Evolutionary conservation across 2,113 vertebrate species (phyloP).

Genomic region (Prochilodus magdalenae): DNA sequence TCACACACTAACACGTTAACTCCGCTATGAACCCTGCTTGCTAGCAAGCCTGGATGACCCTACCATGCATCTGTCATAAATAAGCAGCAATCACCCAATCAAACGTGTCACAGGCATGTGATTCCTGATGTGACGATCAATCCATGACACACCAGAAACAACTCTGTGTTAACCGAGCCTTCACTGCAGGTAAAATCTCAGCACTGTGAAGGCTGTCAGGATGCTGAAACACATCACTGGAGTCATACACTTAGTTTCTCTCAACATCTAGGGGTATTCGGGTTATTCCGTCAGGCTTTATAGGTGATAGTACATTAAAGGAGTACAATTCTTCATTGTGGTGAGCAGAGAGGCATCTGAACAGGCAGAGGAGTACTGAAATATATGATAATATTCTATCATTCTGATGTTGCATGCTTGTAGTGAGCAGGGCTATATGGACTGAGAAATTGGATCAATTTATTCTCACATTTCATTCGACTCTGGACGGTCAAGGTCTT

Average conservation of each 20-base stretch:
- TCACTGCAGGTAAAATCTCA: slow-evolving; percentile 24
- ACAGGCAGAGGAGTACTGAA: not conserved
- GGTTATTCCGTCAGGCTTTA: not conserved
- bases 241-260: not conserved
- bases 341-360: not conserved
- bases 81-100: slow-evolving; percentile 27
- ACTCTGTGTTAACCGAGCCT: not conserved
- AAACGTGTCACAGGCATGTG: slow-evolving; percentile 39
- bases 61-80: slow-evolving; percentile 40
- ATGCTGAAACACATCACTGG: not conserved
- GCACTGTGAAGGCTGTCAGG: not conserved
- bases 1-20: slow-evolving; percentile 21
- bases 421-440: not conserved
- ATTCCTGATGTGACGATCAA: slow-evolving; percentile 36
- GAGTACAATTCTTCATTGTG: not conserved
- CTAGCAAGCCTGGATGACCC: slow-evolving; percentile 23
- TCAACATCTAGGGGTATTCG: not conserved
- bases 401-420: not conserved
- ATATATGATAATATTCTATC: not conserved
- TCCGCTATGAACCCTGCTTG: slow-evolving; percentile 4
- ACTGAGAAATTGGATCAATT: not conserved
- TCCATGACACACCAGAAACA: slow-evolving; percentile 21
- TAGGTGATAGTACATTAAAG: not conserved
- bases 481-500: slow-evolving; percentile 9
- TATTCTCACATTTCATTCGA: not conserved